Evolutionary conservation across 1,140 invertebrate species (phyloP), one percentile per base, ranked within the genome.

Genomic region (Helicoverpa zea): DNA sequence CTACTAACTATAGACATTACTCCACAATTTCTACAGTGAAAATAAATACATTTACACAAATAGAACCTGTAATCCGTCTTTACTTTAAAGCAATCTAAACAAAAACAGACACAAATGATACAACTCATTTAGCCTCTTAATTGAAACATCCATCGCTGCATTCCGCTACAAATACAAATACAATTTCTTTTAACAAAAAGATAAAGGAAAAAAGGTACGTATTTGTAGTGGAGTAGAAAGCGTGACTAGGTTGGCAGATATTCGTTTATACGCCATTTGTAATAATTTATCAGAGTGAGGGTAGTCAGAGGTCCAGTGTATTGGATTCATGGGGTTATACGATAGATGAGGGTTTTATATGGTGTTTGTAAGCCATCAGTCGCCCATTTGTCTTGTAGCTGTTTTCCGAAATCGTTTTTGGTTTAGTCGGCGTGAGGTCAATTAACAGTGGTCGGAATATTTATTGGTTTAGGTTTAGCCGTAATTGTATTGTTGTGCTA

Each of bases 321-420:
- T 68, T 68, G 64, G 43, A 58, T 49, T 7, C 43, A 49, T 9
- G 43, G 43, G 64, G 56, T 58, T 18, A 18, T 35, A 13, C 16
- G 64, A 68, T 68, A 43, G 43, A 68, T 68, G 64, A 43, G 43
- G n/a, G n/a, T 43, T 47, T 66, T 43, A 66, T 47, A 66, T 66
- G 63, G 63, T 66, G 63, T 66, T 66, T 66, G 63, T 66, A 49
- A 68, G 43, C 64, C 18, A 68, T 68, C 10, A 10, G 43, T 0
- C n/a, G 2, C 16, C 16, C 43, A 68, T 68, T 13, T 43, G 64
- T 68, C 64, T 68, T 68, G 7, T 0, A 0, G 43, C 14, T 18
- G 14, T 58, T 58, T 68, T 23, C 14, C 7, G 7, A 2, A 12
- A 68, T 49, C 49, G 43, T 18, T 49, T 23, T 49, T 49, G 16